Evolutionary conservation across 2,888 invertebrate species (phyloP), one percentile per base, ranked within the genome.

Genomic region (Julus scandinavius): DNA sequence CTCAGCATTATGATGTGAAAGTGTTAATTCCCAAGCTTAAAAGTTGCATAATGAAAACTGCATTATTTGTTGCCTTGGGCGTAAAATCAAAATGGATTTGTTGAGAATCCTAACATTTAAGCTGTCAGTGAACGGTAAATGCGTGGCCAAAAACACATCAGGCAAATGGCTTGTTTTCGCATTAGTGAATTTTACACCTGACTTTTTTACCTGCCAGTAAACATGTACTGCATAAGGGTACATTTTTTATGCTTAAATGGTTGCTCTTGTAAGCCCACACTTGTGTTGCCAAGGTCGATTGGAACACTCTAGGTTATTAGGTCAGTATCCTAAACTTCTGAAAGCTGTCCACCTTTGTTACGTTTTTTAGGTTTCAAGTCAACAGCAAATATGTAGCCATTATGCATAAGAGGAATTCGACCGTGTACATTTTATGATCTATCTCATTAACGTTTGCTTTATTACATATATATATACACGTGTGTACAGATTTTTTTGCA

Each of bases 281-380:
- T 45, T 1, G 20, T 40, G 45, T 85, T 85, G 85, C 41, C 49
- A 85, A 85, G 85, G 85, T 45, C 85, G 50, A 29, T 45, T 85
- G 20, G 85, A 29, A 85, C 45, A 6, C 49, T 85, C 49, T 85
- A 85, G 85, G 85, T 85, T 85, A 85, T 85, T 49, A 85, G 85
- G 85, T 85, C 85, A 85, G 45, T 85, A 45, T 85, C 85, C 85
- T 41, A 45, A 7, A 29, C 50, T 85, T 50, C n/a, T 13, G 49
- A 85, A 45, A 49, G 29, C 85, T 85, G 50, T 29, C 85, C 80
- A 80, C 80, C 80, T 80, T 80, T 38, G 80, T 80, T 29, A 11
- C 38, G 38, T 38, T 38, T 80, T 38, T 80, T 80, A 38, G 3
- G 80, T 15, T 13, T 15, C 7, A 29, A 38, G 80, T 40, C 38